Percentiles rank a stretch among this genome's conserved stretches.
Conservation (phyloP, 2,113 vertebrate species). For the Phrynosoma blainvillii region DNA sequence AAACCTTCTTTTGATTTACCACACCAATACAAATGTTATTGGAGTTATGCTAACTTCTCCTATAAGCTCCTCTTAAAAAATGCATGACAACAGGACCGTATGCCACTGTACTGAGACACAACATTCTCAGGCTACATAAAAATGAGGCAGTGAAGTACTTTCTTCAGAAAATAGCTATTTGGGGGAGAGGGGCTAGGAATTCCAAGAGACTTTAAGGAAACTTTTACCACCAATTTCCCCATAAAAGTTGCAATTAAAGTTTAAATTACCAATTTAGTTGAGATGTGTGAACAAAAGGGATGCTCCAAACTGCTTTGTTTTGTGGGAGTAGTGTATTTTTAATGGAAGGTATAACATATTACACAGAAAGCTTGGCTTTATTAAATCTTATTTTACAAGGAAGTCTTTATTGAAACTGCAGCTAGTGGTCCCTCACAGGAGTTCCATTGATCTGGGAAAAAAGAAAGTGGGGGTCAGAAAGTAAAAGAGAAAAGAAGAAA, state of each 20-base stretch:
- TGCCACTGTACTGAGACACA: conserved; percentile 42
- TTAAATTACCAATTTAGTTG: conserved; percentile 43
- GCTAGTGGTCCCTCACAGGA: conserved; percentile 26
- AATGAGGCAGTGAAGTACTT: conserved; percentile 58
- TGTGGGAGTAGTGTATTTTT: conserved; percentile 31
- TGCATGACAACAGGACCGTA: conserved; percentile 59
- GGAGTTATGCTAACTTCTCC: conserved; percentile 54
- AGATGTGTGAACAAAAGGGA: not conserved
- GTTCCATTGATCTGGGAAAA: not conserved
- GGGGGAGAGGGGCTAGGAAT: not conserved
- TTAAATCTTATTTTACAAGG: conserved; percentile 62
- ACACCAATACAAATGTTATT: conserved; percentile 66
- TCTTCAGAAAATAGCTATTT: conserved; percentile 50
- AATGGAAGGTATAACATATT: conserved; percentile 47
- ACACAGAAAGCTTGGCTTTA: conserved; percentile 32
- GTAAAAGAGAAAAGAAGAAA: conserved; percentile 17
- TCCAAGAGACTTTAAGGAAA: conserved; percentile 33
- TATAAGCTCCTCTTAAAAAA: conserved; percentile 64
- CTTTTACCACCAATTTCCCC: conserved; percentile 7
- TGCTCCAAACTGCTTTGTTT: conserved; percentile 4
- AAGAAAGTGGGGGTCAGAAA: not conserved
- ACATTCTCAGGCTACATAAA: conserved; percentile 52
- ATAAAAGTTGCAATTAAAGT: conserved; percentile 56
- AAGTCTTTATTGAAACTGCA: conserved; percentile 54
- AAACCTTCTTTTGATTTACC: conserved; percentile 71